These are phyloP conservation scores for Otis tarda DNA, from an alignment of 2,113 vertebrate species.

Conservation along the genomic window DNA sequence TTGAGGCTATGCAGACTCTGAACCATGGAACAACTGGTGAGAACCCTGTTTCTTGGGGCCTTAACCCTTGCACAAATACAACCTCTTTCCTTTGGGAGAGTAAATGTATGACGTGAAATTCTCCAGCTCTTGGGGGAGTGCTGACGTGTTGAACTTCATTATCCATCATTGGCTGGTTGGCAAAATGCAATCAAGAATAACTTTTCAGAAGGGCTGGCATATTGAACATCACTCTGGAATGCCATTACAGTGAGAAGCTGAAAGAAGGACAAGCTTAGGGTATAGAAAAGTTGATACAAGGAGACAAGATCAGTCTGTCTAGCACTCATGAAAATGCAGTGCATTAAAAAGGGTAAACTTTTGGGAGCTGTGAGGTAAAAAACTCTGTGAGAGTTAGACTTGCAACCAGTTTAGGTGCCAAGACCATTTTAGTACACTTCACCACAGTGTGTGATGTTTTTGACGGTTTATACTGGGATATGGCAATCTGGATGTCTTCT, in stretches of 20 bases:
- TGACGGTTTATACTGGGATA: not conserved
- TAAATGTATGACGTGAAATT: slow-evolving; percentile 30
- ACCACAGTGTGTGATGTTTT: not conserved
- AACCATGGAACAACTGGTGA: slow-evolving; percentile 4
- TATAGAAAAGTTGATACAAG: not conserved
- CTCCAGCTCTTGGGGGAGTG: not conserved
- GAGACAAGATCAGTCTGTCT: not conserved
- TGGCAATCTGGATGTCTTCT: not conserved
- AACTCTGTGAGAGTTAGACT: not conserved
- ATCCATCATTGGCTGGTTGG: not conserved
- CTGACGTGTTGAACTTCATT: not conserved
- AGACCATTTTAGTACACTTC: not conserved
- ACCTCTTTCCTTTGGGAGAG: not conserved
- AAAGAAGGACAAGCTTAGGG: not conserved
- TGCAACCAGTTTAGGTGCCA: not conserved
- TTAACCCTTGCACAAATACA: not conserved
- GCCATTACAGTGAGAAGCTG: not conserved
- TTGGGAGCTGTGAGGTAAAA: not conserved
- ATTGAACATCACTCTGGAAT: not conserved
- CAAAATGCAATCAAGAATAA: slow-evolving; percentile 16
- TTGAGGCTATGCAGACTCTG: slow-evolving; percentile 9
- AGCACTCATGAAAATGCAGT: not conserved
- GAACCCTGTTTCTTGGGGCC: not conserved
- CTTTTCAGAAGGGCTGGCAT: not conserved
- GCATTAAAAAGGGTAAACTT: not conserved